These are phyloP conservation scores for Eristalis pertinax DNA, from an alignment of 2,888 invertebrate species.

Conservation along the genomic window DNA sequence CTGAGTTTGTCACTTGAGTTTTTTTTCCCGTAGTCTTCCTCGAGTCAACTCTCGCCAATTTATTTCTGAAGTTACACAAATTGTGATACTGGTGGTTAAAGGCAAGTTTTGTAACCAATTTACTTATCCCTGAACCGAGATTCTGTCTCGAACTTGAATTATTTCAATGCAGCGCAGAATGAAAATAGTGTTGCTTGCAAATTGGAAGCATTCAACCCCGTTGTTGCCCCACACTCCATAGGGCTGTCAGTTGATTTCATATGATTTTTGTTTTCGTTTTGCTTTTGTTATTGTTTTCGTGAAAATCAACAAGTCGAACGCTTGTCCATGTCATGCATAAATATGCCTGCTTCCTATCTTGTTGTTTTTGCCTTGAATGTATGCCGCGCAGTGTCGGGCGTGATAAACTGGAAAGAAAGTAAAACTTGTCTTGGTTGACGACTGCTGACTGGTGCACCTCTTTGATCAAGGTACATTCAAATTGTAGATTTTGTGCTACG, in stretches of 20 bases:
- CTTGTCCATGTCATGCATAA: background rate
- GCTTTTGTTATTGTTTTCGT: background rate
- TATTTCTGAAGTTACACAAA: background rate
- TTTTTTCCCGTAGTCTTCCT: background rate
- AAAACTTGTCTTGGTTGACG: slow-evolving; percentile 14
- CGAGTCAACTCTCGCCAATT: background rate
- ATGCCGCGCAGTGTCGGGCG: background rate
- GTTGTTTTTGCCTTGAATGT: background rate
- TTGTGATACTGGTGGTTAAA: background rate
- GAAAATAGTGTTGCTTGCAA: background rate
- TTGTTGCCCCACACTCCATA: background rate
- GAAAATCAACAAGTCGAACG: background rate
- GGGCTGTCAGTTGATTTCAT: background rate
- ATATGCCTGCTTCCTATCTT: background rate
- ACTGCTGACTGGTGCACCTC: too few relatives aligned
- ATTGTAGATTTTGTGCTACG: slow-evolving; percentile 45
- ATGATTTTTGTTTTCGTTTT: background rate
- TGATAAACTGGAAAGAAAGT: slow-evolving; percentile 21
- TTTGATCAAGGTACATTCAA: slow-evolving; percentile 3
- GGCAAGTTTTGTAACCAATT: too few relatives aligned
- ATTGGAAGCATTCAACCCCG: background rate
- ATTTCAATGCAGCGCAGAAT: background rate
- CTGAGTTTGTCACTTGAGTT: background rate
- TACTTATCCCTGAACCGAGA: too few relatives aligned
- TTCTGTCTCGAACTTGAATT: too few relatives aligned